Conservation (phyloP, 2,797 vertebrate genomes). For the Cephalopachus bancanus region DNA sequence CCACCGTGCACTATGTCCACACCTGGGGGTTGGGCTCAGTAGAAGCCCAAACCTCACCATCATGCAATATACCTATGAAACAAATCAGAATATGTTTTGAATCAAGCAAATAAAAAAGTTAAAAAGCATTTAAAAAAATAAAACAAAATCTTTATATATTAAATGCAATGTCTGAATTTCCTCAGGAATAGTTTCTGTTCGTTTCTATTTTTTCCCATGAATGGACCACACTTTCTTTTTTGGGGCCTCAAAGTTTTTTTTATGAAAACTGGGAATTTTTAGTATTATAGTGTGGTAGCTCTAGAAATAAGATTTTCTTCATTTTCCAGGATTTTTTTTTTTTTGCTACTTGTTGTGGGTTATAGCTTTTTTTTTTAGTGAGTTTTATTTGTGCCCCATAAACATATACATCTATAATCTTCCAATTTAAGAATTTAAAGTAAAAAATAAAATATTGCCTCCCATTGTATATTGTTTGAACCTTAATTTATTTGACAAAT, state of each 20-base stretch:
- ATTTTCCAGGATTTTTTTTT: neutral
- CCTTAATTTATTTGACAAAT: neutral
- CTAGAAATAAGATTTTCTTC: neutral
- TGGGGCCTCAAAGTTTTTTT: neutral
- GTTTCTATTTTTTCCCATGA: neutral
- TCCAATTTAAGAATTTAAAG: neutral
- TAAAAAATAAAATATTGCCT: neutral
- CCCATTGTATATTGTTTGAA: conserved; percentile 32
- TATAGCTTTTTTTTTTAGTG: neutral
- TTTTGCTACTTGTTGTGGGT: neutral
- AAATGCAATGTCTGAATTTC: neutral
- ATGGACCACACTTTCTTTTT: neutral
- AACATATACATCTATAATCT: neutral
- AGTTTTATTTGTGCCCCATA: neutral
- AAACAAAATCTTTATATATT: neutral
- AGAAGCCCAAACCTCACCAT: too few species aligned
- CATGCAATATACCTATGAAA: too few species aligned
- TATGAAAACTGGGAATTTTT: neutral
- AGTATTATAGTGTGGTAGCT: neutral
- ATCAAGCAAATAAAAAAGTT: too few species aligned
- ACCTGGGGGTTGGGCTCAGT: too few species aligned
- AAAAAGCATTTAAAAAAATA: too few species aligned
- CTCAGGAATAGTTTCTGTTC: neutral
- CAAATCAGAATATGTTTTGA: too few species aligned
- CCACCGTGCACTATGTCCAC: too few species aligned